Evolutionary conservation across 2,113 vertebrate species (phyloP).

Genomic region (Cyprinodon tularosa): DNA sequence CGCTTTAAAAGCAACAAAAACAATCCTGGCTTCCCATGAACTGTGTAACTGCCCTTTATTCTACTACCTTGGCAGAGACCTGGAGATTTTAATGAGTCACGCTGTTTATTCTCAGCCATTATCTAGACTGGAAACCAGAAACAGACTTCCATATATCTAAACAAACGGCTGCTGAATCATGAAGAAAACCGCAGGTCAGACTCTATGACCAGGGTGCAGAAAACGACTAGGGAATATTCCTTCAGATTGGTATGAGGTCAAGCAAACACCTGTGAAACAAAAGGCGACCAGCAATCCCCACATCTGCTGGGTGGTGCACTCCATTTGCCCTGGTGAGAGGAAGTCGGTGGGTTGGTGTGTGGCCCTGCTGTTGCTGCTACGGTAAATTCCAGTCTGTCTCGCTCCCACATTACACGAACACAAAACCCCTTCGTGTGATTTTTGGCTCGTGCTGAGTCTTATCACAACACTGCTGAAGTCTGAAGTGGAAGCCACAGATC

Average conservation of each 20-base stretch:
- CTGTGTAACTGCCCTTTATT: constrained; percentile 15
- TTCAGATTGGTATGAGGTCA: constrained; percentile 9
- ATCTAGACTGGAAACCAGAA: constrained; percentile 39
- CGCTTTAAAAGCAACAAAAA: constrained; percentile 38
- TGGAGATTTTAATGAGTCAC: constrained; percentile 26
- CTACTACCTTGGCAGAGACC: constrained; percentile 28
- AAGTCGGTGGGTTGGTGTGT: constrained; percentile 53
- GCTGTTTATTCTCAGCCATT: constrained; percentile 33
- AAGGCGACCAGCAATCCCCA: constrained; percentile 42
- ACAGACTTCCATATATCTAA: constrained; percentile 32
- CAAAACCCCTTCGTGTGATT: constrained; percentile 68
- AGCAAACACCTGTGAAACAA: constrained; percentile 52
- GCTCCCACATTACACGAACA: constrained; percentile 58
- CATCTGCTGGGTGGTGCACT: constrained; percentile 62
- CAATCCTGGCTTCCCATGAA: constrained; percentile 30
- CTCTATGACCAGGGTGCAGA: constrained; percentile 3
- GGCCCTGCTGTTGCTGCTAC: constrained; percentile 38
- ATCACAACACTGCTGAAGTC: constrained; percentile 47
- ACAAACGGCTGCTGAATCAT: constrained; percentile 21
- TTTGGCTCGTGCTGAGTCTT: constrained; percentile 52
- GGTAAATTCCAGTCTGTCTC: constrained; percentile 50
- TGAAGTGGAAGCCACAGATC: constrained; percentile 33
- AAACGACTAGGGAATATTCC: constrained; percentile 7
- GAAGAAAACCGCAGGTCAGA: constrained; percentile 29
- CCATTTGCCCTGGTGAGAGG: constrained; percentile 42